Base-by-base conservation (phyloP, 37 sponge, comb jelly and placozoan genomes). In the Ianthella basta region DNA sequence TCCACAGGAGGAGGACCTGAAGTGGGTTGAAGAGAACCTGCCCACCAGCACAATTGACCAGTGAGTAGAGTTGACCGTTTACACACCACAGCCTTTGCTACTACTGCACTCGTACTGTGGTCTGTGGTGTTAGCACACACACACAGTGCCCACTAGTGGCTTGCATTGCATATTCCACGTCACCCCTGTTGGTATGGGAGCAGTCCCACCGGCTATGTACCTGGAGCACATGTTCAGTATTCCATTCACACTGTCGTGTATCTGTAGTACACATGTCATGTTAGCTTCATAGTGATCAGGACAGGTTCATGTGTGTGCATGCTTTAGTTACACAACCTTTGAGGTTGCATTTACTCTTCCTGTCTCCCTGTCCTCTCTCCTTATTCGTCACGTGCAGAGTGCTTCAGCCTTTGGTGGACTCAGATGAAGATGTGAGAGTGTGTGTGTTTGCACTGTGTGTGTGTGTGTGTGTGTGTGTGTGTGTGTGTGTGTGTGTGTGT, bases 1-100 rank as follows among this genome's bases (percentile, higher is more conserved):
- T 15, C 30, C 35, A 10, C n/a, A 75, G 94, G 94, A 94, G 40
- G 94, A 94, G 66, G 94, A 94, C 53, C 57, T 94, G 74, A 85
- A 88, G 56, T 94, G 94, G 94, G 94, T 91, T 23, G 94, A 94
- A 54, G 89, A 94, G 55, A 94, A 94, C 56, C 69, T 94, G 39
- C 94, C 94, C 35, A 87, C 91, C 5, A 84, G 91, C 12, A 80
- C 85, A 33, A 55, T 90, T 13, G 94, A 94, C 72, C 85, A 83
- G 92, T 92, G 60, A 92, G 92, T 65, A 15, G n/a, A n/a, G n/a
- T n/a, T n/a, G n/a, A n/a, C 16, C 23, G 27, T 29, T 29, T 15
- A 21, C 4, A 21, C 56, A 25, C 4, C 34, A 53, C 50, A 44
- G 3, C 50, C 50, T 44, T 3, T 44, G 3, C 6, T 8, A 44